These are phyloP conservation scores for Arizona elegans DNA, from an alignment of 2,113 vertebrate species.

Conservation along the genomic window DNA sequence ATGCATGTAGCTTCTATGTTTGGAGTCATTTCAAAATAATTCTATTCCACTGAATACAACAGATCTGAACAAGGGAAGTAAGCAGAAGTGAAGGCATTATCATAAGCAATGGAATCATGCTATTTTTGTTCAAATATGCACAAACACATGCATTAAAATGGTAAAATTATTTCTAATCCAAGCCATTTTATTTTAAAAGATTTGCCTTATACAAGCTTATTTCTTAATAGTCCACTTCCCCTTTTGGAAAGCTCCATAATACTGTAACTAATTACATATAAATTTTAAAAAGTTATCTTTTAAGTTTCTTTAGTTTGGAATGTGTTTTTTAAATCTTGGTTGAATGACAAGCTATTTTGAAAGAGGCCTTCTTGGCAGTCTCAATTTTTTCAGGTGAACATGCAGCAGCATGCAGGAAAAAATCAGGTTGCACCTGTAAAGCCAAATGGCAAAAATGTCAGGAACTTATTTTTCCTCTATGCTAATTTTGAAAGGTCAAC, in stretches of 20 bases:
- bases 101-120: not conserved
- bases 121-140: not conserved
- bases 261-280: not conserved
- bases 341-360: not conserved
- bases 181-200: not conserved
- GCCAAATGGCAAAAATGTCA: not conserved
- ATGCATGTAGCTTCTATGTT: not conserved
- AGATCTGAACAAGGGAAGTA: not conserved
- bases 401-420: not conserved
- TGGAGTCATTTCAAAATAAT: not conserved
- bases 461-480: not conserved
- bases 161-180: not conserved
- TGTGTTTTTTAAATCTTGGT: not conserved
- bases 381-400: not conserved
- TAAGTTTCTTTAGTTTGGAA: conserved; percentile 17
- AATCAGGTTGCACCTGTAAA: not conserved
- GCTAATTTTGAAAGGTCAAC: not conserved
- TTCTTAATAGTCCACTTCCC: not conserved
- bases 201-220: not conserved
- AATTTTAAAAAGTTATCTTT: conserved; percentile 3
- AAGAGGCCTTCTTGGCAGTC: not conserved
- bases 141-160: not conserved
- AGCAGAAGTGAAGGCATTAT: not conserved
- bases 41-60: not conserved
- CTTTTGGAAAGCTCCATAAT: not conserved